A percentile compares a stretch with the other conserved stretches of the same genome.
Evolutionary conservation across 2,113 vertebrate species (phyloP).

Genomic region (Hiodon tergisus): DNA sequence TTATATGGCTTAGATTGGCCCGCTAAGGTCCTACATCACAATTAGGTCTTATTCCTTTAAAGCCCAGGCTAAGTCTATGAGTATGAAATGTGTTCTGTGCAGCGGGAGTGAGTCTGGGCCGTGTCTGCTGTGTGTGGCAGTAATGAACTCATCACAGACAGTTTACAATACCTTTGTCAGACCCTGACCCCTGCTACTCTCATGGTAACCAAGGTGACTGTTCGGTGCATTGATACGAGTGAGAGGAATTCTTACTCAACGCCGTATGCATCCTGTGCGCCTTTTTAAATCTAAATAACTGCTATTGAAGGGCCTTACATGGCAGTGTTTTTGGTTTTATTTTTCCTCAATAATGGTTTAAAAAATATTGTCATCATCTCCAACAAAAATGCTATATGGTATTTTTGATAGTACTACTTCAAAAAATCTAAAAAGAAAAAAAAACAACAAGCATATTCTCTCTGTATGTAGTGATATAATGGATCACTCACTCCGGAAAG

Average conservation of each 20-base stretch:
- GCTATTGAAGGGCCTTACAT: too few relatives aligned
- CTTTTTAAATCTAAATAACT: too few relatives aligned
- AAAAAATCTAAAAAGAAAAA: too few relatives aligned
- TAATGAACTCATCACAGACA: constrained; percentile 12
- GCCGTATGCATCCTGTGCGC: background rate
- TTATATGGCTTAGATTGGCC: constrained; percentile 10
- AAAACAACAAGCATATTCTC: too few relatives aligned
- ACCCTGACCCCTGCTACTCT: background rate
- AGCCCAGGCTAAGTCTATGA: background rate
- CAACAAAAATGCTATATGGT: too few relatives aligned
- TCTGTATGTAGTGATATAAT: too few relatives aligned
- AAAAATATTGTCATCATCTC: too few relatives aligned
- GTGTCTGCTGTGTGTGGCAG: background rate
- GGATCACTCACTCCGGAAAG: too few relatives aligned
- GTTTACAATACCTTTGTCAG: constrained; percentile 6
- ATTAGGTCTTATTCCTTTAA: constrained; percentile 7
- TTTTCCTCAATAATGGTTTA: too few relatives aligned
- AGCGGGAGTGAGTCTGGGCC: background rate
- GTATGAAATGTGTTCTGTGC: background rate
- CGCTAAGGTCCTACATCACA: constrained; percentile 9
- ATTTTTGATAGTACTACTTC: too few relatives aligned
- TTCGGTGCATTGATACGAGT: background rate
- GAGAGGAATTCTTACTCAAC: background rate
- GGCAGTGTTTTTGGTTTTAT: too few relatives aligned
- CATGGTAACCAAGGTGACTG: background rate